Evolutionary conservation across 2,797 vertebrate genomes (phyloP), one percentile per base, ranked within the genome.

Genomic region (Zalophus californianus): DNA sequence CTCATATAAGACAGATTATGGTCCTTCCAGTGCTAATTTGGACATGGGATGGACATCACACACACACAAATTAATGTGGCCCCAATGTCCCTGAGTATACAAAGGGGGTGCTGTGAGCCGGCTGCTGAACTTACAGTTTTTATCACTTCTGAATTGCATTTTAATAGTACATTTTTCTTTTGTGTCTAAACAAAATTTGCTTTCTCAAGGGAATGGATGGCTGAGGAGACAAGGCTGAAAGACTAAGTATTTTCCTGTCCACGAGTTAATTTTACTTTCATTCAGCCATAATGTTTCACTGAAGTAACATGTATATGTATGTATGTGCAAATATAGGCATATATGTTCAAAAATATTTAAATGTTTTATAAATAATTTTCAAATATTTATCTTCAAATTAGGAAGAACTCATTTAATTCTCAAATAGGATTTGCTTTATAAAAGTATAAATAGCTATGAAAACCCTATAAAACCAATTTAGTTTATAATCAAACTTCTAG

Each of bases 151-250:
- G 98, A 99, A 99, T 99, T 99, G 99, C 98, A 99, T 99, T 99
- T 99, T 99, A 99, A 99, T 99, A 99, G 99, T 99, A 98, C 99
- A 99, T 98, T 99, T 99, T 99, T 99, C 99, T 99, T 99, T 98
- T 98, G 98, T 99, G 98, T 98, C 98, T 98, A 99, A 98, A 98
- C 98, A 98, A 99, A 99, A 99, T 99, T 99, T 99, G 98, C 98
- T 98, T 98, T 98, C 98, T 99, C 98, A 62, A 87, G 98, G 98
- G 98, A 99, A 80, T 97, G 95, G 98, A 97, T 97, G 98, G 98
- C 98, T 98, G 97, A 98, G 98, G 98, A 98, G 98, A 98, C 98
- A 98, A 98, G 97, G 97, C 97, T 97, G 97, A 98, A 91, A 98
- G 94, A 97, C 97, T 96, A 97, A 96, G 95, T 97, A 98, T 97